Percentiles rank a stretch among this genome's conserved stretches.
Conservation (phyloP, 64 coral and sea anemone genomes). For the Montipora cactus region DNA sequence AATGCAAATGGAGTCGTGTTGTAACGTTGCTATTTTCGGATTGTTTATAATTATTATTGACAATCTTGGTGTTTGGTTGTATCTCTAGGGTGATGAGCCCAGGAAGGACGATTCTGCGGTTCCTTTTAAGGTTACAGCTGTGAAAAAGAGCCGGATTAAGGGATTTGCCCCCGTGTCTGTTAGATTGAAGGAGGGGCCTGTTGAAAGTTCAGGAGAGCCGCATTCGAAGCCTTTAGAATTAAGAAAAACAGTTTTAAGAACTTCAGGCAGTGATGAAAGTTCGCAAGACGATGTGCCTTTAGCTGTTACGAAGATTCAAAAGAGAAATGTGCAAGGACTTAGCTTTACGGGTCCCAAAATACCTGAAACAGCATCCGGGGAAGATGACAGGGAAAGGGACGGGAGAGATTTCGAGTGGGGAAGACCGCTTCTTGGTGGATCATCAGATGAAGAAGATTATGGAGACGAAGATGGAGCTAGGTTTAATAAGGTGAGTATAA, state of each 20-base stretch:
- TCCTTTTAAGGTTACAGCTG: slow-evolving; percentile 57
- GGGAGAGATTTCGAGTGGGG: slow-evolving; percentile 5
- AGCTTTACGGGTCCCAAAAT: not conserved
- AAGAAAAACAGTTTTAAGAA: not conserved
- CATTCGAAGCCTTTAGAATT: slow-evolving; percentile 4
- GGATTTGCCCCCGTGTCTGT: slow-evolving; percentile 39
- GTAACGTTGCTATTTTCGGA: not conserved
- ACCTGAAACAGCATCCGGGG: not conserved
- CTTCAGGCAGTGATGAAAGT: not conserved
- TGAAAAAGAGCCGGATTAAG: slow-evolving; percentile 39
- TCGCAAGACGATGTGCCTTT: not conserved
- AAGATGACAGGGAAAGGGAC: not conserved
- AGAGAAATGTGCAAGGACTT: not conserved
- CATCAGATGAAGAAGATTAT: not conserved
- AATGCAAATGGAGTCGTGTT: not conserved
- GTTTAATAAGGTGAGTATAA: slow-evolving; percentile 21
- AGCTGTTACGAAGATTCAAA: not conserved
- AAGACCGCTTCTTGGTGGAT: slow-evolving; percentile 33
- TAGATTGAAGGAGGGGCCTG: slow-evolving; percentile 19
- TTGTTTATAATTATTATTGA: not conserved
- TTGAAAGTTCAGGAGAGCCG: not conserved
- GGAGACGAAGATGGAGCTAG: not conserved
- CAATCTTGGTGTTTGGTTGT: slow-evolving; percentile 9
- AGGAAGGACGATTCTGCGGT: slow-evolving; percentile 13
- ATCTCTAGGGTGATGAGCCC: slow-evolving; percentile 27